A percentile compares a stretch with the other conserved stretches of the same genome.
These are phyloP conservation scores for Prunella strophiata DNA, from an alignment of 2,797 vertebrate species.

Conservation along the genomic window DNA sequence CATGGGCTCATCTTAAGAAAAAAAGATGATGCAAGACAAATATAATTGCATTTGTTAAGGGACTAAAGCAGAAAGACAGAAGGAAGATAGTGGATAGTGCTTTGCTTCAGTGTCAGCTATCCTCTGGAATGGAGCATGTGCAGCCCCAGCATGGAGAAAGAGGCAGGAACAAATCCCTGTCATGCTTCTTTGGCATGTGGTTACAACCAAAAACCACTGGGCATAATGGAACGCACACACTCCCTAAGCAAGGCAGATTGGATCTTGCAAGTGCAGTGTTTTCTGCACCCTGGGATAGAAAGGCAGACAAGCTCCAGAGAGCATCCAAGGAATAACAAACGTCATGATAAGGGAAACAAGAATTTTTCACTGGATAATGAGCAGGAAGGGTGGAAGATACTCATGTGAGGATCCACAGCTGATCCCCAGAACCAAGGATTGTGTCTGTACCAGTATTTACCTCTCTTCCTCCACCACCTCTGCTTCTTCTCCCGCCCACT, in stretches of 20 bases:
- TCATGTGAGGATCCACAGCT: neutral
- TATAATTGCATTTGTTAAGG: constrained; percentile 52
- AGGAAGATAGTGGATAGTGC: neutral
- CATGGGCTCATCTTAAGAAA: constrained; percentile 22
- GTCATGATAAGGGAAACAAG: rapidly evolving
- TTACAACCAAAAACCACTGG: neutral
- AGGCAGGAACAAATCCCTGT: neutral
- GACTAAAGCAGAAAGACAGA: constrained; percentile 18
- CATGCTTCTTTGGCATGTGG: neutral
- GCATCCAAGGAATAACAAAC: neutral
- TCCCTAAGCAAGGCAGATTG: neutral
- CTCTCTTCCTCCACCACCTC: neutral
- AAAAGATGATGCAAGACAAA: constrained; percentile 49
- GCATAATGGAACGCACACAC: neutral
- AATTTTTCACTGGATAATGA: neutral
- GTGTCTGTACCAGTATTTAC: neutral
- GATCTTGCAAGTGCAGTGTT: neutral
- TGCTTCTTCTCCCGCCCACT: neutral
- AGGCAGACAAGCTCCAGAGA: neutral
- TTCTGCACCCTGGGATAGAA: neutral
- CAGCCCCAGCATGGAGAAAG: neutral
- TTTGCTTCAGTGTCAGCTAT: neutral
- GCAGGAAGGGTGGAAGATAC: neutral
- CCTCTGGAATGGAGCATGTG: neutral
- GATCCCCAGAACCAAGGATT: neutral